Evolutionary conservation across 2,797 vertebrate genomes (phyloP).

Genomic region (Lacerta viridis): DNA sequence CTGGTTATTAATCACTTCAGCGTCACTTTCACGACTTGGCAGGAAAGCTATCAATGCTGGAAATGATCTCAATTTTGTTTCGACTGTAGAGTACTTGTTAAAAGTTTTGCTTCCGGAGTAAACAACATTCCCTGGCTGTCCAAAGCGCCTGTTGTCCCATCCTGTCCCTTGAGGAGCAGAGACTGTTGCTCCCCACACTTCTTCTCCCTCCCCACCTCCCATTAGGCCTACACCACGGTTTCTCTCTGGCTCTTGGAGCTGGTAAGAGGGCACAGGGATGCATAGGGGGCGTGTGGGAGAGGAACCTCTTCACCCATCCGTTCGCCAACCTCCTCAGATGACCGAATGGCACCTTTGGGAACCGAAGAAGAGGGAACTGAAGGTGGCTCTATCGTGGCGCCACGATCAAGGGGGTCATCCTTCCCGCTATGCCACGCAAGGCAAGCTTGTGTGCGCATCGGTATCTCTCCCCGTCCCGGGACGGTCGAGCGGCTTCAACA

Average conservation of each 20-base stretch:
- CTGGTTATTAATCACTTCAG: slow-evolving; percentile 9
- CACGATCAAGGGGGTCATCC: not conserved
- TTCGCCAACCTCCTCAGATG: not conserved
- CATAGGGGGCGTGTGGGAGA: not conserved
- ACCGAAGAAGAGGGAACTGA: not conserved
- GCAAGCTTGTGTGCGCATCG: not conserved
- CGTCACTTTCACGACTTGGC: slow-evolving; percentile 1
- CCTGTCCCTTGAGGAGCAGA: not conserved
- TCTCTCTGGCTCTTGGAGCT: not conserved
- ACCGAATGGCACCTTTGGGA: too few relatives aligned
- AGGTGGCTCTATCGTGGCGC: not conserved
- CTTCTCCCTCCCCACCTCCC: not conserved
- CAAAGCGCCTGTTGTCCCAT: not conserved
- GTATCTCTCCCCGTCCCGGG: not conserved
- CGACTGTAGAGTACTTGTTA: not conserved
- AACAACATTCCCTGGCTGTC: too few relatives aligned
- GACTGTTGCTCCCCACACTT: not conserved
- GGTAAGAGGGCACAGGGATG: not conserved
- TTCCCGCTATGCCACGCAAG: not conserved
- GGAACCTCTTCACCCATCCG: not conserved
- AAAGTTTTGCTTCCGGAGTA: not conserved
- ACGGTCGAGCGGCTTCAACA: slow-evolving; percentile 44
- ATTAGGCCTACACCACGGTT: not conserved
- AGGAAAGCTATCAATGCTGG: not conserved
- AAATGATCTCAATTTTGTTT: not conserved